A percentile compares a stretch with the other conserved stretches of the same genome.
These are phyloP conservation scores for Erynnis tages DNA, from an alignment of 2,888 invertebrate genomes.

Conservation along the genomic window DNA sequence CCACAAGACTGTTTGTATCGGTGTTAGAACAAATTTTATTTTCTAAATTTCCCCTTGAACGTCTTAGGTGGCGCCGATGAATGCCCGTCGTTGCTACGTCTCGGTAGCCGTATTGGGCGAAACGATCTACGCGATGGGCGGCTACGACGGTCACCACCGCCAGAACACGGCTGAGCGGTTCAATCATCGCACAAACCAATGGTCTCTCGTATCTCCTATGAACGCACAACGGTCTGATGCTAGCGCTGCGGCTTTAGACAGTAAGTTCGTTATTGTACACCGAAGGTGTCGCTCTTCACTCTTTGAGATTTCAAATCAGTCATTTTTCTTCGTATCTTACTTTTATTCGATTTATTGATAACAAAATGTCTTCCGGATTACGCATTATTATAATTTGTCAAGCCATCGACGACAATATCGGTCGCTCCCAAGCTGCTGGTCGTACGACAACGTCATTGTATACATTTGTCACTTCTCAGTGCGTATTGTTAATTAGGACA, in stretches of 20 bases:
- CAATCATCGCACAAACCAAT: constrained; percentile 91
- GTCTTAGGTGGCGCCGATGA: constrained; percentile 95
- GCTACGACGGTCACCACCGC: constrained; percentile 92
- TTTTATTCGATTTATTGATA: no score
- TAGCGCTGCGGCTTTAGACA: constrained; percentile 92
- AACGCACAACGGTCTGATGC: constrained; percentile 94
- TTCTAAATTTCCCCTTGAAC: no score
- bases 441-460: no score
- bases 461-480: no score
- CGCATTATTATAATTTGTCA: no score
- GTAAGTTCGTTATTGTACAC: constrained; percentile 66
- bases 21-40: not conserved
- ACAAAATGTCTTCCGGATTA: no score
- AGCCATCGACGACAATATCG: no score
- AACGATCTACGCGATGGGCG: constrained; percentile 93
- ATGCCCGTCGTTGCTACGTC: constrained; percentile 92
- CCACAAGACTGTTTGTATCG: no score
- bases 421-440: no score
- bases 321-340: not conserved
- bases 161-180: constrained; percentile 94
- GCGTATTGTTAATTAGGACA: no score
- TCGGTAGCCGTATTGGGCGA: constrained; percentile 90
- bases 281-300: no score
- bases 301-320: no score
- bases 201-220: constrained; percentile 94